Conservation (phyloP, 2,888 invertebrate genomes). For the Drosophila merina region DNA sequence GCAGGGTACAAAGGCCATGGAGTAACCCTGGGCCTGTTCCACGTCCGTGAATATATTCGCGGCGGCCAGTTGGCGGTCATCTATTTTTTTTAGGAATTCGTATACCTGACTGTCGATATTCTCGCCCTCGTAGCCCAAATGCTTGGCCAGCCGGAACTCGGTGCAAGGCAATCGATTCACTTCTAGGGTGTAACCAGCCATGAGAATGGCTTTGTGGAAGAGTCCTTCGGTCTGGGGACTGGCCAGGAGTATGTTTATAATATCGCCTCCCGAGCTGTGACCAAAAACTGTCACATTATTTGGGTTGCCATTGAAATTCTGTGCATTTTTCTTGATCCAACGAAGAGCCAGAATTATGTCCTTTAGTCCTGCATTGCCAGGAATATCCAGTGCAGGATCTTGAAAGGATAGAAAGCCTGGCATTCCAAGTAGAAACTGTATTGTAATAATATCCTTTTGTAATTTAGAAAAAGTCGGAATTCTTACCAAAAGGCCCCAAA, state of each 20-base stretch:
- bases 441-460: too few relatives aligned
- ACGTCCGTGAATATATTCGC: slow-evolving; percentile 44
- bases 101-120: slow-evolving; percentile 65
- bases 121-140: slow-evolving; percentile 71
- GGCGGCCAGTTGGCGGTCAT: slow-evolving; percentile 47
- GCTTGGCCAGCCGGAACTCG: slow-evolving; percentile 71
- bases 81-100: slow-evolving; percentile 53
- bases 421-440: too few relatives aligned
- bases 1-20: slow-evolving; percentile 62
- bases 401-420: slow-evolving; percentile 84
- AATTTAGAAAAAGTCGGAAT: too few relatives aligned
- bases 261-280: slow-evolving; percentile 84
- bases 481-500: slow-evolving; percentile 82
- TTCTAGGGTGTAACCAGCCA: slow-evolving; percentile 64
- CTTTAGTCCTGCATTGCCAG: slow-evolving; percentile 85
- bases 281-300: slow-evolving; percentile 85
- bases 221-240: slow-evolving; percentile 83
- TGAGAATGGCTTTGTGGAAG: slow-evolving; percentile 78
- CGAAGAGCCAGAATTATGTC: slow-evolving; percentile 84
- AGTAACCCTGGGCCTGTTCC: slow-evolving; percentile 34
- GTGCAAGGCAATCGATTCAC: slow-evolving; percentile 38
- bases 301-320: slow-evolving; percentile 84
- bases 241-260: slow-evolving; percentile 82
- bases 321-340: slow-evolving; percentile 84
- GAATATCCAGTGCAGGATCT: slow-evolving; percentile 83